Evolutionary conservation across 2,797 vertebrate genomes (phyloP), one percentile per base, ranked within the genome.

Genomic region (Esox lucius): DNA sequence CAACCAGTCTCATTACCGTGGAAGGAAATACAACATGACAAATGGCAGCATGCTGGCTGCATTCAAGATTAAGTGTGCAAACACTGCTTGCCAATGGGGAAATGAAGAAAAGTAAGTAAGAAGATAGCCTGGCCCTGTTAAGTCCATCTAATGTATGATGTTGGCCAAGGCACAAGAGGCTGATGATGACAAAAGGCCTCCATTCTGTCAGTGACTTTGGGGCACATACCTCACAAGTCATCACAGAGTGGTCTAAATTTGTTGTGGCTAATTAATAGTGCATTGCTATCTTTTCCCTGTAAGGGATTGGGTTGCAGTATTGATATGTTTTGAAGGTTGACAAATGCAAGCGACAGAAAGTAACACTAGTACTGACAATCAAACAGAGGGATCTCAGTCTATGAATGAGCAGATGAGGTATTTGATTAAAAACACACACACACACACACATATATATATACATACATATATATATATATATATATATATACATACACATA

Each of bases 11-110:
- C 83, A 78, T 86, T 85, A 81, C 68, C 9, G 68, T 31, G 64
- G 70, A 71, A 11, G 77, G 83, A 89, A 88, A 88, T 85, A 79
- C 77, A 81, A 84, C 80, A 75, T 89, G 84, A 92, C 87, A 91
- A 90, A 92, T 89, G 80, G 83, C 82, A 84, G 85, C 80, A 74
- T 84, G 80, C 83, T 82, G 74, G 80, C 75, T 48, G 62, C 46
- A 49, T 80, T 78, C 75, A 86, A 79, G 73, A 83, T 76, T 74
- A 72, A 81, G 72, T 81, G 73, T 66, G 79, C 80, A 84, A 86
- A 83, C 65, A 70, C 42, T 3, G 35, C 70, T 74, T 67, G 86
- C 89, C 89, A 89, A 80, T 5, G 46, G 75, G 3, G 74, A 86
- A 90, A 90, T 87, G 67, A 90, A 77, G 71, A 49, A 46, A 68